phyloP scores from a whole-genome alignment of 2,113 vertebrate genomes.

The Poecile atricapillus region DNA sequence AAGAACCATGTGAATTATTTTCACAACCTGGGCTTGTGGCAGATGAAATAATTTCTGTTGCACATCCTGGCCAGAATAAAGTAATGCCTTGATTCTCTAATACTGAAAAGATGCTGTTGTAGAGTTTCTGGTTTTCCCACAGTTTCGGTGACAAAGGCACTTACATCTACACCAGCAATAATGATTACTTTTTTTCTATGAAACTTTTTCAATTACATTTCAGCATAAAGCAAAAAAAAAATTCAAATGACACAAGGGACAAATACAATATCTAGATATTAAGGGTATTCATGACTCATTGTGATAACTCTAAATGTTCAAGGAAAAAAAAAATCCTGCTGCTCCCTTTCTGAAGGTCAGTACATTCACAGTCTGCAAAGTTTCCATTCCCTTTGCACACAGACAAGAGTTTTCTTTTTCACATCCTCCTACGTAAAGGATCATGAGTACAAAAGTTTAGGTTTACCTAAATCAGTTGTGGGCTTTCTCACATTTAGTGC shows the following conservation, averaged over 20 bases:
- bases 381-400: constrained; percentile 9
- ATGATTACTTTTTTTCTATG: background rate
- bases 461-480: background rate
- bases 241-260: background rate
- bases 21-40: background rate
- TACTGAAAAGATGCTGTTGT: background rate
- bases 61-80: background rate
- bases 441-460: background rate
- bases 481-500: background rate
- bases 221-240: background rate
- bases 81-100: background rate
- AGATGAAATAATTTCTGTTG: background rate
- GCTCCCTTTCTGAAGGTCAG: constrained; percentile 10
- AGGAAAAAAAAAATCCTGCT: background rate
- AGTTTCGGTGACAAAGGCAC: background rate
- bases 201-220: background rate
- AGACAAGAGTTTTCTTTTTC: constrained; percentile 8
- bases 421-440: constrained; percentile 20
- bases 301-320: background rate
- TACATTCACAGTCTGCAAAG: background rate
- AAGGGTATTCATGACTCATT: background rate
- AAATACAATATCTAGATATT: background rate
- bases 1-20: background rate
- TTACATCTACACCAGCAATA: background rate
- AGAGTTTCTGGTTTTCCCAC: background rate